These are phyloP conservation scores for Porites evermanni DNA, from an alignment of 92 coral and sea anemone genomes.

Conservation along the genomic window DNA sequence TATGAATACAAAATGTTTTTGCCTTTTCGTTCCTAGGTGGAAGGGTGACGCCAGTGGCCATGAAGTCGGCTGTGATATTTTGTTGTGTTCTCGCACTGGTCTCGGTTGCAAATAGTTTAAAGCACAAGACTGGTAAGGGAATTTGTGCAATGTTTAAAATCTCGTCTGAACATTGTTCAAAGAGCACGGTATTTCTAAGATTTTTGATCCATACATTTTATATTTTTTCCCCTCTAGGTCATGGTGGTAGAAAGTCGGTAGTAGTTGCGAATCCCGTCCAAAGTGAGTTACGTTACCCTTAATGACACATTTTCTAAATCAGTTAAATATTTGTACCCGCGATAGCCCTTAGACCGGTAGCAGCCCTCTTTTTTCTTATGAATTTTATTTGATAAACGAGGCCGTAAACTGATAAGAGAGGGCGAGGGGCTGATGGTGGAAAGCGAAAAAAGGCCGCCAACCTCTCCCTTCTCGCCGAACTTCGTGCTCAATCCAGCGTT, in stretches of 20 bases:
- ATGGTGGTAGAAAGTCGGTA: slow-evolving; percentile 41
- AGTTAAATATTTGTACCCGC: too few species aligned
- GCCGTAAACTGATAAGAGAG: too few species aligned
- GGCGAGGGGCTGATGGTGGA: too few species aligned
- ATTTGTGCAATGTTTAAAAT: background rate
- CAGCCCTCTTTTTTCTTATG: too few species aligned
- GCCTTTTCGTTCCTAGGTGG: background rate
- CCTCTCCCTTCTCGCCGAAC: too few species aligned
- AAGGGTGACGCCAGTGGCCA: slow-evolving; percentile 18
- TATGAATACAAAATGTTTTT: background rate
- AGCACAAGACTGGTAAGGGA: slow-evolving; percentile 17
- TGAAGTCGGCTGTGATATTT: slow-evolving; percentile 8
- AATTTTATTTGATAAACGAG: too few species aligned
- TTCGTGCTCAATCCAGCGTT: too few species aligned
- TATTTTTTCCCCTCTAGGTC: slow-evolving; percentile 15
- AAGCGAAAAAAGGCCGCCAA: too few species aligned
- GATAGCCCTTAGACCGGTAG: too few species aligned
- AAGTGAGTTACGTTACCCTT: slow-evolving; percentile 12
- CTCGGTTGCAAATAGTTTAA: slow-evolving; percentile 4
- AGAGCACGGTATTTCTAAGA: background rate
- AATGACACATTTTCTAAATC: too few species aligned
- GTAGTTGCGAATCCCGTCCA: slow-evolving; percentile 35
- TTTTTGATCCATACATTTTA: background rate
- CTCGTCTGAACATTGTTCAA: too few species aligned
- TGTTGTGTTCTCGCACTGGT: background rate